Evolutionary conservation across 2,797 vertebrate genomes (phyloP).

Genomic region (Chaetodon trifasciatus): DNA sequence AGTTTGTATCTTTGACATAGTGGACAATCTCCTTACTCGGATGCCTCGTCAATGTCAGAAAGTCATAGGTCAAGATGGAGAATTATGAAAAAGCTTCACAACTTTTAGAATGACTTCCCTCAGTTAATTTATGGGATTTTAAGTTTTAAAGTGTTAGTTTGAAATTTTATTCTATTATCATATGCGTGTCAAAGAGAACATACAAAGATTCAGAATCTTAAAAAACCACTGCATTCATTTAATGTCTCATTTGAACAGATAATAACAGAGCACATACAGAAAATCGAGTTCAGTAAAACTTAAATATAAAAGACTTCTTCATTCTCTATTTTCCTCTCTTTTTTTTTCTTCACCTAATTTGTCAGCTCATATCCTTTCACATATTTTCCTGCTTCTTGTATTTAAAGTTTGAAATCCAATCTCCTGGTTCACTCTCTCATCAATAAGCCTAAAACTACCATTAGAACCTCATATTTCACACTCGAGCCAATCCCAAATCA

Average conservation of each 20-base stretch:
- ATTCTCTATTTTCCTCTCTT: background rate
- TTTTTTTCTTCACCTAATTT: background rate
- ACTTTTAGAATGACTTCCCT: background rate
- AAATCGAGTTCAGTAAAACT: conserved; percentile 15
- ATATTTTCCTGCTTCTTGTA: background rate
- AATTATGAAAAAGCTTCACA: background rate
- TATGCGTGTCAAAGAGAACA: background rate
- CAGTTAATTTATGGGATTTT: background rate
- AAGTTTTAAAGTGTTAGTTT: background rate
- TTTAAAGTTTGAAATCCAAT: conserved; percentile 23
- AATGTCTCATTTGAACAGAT: background rate
- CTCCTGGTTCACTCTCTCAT: conserved; percentile 7
- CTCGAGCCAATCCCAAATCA: conserved; percentile 19
- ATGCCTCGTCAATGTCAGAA: background rate
- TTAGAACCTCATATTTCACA: conserved; percentile 1
- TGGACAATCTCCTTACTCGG: background rate
- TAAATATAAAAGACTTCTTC: background rate
- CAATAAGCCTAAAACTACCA: conserved; percentile 8
- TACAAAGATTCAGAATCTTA: background rate
- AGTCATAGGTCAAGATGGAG: background rate
- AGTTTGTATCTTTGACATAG: background rate
- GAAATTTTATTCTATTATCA: background rate
- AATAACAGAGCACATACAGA: background rate
- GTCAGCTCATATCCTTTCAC: background rate
- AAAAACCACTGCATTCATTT: background rate